Evolutionary conservation across 2,888 invertebrate genomes (phyloP), one percentile per base, ranked within the genome.

Genomic region (Timema podura): DNA sequence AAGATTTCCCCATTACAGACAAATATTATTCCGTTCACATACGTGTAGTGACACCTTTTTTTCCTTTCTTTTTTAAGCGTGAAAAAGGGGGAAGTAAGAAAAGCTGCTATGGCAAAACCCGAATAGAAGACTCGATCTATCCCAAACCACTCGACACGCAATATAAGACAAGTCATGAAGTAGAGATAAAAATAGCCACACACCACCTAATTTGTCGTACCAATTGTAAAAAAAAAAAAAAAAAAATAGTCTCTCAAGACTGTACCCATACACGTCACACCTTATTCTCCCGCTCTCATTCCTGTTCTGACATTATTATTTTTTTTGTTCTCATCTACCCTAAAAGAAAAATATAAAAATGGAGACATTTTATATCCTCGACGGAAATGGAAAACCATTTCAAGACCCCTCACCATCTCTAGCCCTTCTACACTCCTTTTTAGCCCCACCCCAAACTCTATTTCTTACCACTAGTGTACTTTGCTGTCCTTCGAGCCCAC

Each of bases 301-400:
- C n/a, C n/a, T n/a, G n/a, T n/a, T n/a, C n/a, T n/a, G n/a, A n/a
- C n/a, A n/a, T n/a, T n/a, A n/a, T n/a, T n/a, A n/a, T n/a, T n/a
- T n/a, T n/a, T n/a, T n/a, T n/a, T n/a, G n/a, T n/a, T n/a, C n/a
- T n/a, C n/a, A n/a, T n/a, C n/a, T n/a, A n/a, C n/a, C 61, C 44
- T 61, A 68, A 61, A 64, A 68, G 30, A 68, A 67, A 61, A 64
- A 49, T 48, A 68, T 61, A 48, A 49, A 68, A 68, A 59, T 59
- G 68, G 49, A 64, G 68, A 61, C 68, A 64, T 72, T 71, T 72
- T 72, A 72, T 72, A 64, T 70, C 70, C 70, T 64, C 65, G 30
- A 16, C 68, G 72, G 72, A 72, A 72, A 72, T 72, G 72, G 70
- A 70, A 70, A 72, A 47, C 70, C 72, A 70, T 72, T 72, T 72